Evolutionary conservation across 2,797 vertebrate genomes (phyloP).

Genomic region (Naso thynnoides): DNA sequence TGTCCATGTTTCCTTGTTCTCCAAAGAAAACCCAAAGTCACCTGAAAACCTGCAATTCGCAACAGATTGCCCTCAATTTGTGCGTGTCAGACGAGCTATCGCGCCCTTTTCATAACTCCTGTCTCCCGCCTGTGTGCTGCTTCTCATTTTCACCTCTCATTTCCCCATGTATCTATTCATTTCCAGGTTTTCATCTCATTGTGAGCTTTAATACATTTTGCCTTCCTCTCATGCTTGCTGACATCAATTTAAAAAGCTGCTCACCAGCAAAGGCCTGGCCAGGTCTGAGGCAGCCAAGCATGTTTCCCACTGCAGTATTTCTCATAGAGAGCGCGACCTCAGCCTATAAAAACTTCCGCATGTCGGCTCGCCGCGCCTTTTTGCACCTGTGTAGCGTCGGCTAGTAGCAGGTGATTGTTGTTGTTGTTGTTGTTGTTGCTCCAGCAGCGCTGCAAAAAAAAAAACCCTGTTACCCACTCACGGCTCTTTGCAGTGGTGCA

Average conservation of each 20-base stretch:
- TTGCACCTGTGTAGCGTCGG: constrained; percentile 63
- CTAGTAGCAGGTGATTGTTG: constrained; percentile 46
- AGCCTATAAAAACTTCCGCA: constrained; percentile 13
- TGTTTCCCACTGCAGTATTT: constrained; percentile 41
- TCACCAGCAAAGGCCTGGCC: constrained; percentile 23
- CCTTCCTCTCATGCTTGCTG: constrained; percentile 17
- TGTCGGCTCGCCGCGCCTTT: constrained; percentile 62
- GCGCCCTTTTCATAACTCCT: constrained; percentile 36
- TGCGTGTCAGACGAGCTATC: constrained; percentile 44
- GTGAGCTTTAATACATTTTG: constrained; percentile 32
- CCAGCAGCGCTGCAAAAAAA: constrained; percentile 26
- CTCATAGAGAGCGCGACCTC: constrained; percentile 42
- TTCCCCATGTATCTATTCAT: constrained; percentile 46
- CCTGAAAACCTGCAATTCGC: constrained; percentile 32
- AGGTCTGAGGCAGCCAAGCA: constrained; percentile 1
- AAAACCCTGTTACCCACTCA: constrained; percentile 45
- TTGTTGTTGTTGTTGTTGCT: constrained; percentile 52
- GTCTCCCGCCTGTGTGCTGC: constrained; percentile 10
- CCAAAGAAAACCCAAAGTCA: constrained; percentile 59
- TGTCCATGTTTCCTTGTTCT: constrained; percentile 34
- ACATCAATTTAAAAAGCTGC: constrained; percentile 58
- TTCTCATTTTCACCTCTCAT: constrained; percentile 24
- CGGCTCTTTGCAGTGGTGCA: constrained; percentile 59
- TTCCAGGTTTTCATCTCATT: constrained; percentile 21
- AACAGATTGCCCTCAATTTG: constrained; percentile 71